phyloP scores from a whole-genome alignment of 2,113 vertebrate species.

The Reinhardtius hippoglossoides region DNA sequence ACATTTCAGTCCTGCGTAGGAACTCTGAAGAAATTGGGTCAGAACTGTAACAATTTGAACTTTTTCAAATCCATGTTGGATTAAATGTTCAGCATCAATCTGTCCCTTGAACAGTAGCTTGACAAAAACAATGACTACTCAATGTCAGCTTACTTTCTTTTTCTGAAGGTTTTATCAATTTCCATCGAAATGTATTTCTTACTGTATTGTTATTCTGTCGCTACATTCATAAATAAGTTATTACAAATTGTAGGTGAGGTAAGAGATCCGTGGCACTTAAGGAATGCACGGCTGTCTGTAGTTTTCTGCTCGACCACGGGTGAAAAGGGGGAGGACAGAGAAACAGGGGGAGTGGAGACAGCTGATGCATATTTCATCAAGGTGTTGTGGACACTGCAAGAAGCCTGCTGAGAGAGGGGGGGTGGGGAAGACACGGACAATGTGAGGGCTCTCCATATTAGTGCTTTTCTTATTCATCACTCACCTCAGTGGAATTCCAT shows the following conservation, averaged over 20 bases:
- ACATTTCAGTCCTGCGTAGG: too few relatives aligned
- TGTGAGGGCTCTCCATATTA: background rate
- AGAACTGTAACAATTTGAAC: background rate
- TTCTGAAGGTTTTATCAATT: background rate
- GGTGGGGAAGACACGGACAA: constrained; percentile 14
- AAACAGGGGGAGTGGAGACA: constrained; percentile 43
- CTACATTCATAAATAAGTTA: background rate
- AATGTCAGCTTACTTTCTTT: background rate
- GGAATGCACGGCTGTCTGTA: constrained; percentile 14
- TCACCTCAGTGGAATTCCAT: background rate
- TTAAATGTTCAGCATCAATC: background rate
- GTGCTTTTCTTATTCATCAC: background rate
- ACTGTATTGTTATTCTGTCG: background rate
- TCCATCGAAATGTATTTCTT: background rate
- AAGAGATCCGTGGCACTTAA: constrained; percentile 22
- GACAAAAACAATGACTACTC: background rate
- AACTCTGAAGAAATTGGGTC: too few relatives aligned
- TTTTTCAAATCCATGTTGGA: background rate
- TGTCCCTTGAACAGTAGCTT: too few relatives aligned
- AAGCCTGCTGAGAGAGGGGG: constrained; percentile 19
- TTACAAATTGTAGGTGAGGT: constrained; percentile 9
- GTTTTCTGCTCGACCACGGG: constrained; percentile 65
- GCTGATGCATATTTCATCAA: constrained; percentile 76
- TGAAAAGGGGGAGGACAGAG: constrained; percentile 48
- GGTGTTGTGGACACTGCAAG: constrained; percentile 50